Evolutionary conservation across 2,113 vertebrate species (phyloP).

Genomic region (Pseudorasbora parva): DNA sequence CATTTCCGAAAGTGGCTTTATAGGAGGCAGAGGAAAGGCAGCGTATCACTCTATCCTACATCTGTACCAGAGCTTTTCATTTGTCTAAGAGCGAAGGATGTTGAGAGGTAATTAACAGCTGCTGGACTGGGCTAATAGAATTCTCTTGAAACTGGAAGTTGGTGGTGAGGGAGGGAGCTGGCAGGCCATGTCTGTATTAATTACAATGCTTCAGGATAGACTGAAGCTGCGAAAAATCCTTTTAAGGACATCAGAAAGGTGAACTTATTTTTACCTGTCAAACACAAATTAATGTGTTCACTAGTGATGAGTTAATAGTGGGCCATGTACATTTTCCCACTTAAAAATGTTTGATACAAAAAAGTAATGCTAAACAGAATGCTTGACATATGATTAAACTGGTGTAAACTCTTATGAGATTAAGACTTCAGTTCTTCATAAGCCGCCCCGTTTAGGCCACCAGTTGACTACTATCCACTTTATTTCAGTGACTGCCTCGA

Average conservation of each 20-base stretch:
- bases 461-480: background rate
- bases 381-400: background rate
- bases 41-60: constrained; percentile 74
- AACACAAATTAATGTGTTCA: background rate
- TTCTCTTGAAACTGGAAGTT: constrained; percentile 72
- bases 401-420: no score
- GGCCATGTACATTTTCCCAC: background rate
- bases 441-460: background rate
- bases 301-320: background rate
- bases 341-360: background rate
- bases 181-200: constrained; percentile 43
- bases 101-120: constrained; percentile 79
- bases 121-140: constrained; percentile 78
- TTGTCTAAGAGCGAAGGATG: constrained; percentile 75
- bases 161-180: constrained; percentile 51
- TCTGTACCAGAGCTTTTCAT: constrained; percentile 73
- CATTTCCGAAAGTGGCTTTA: constrained; percentile 76
- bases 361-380: background rate
- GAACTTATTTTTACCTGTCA: constrained; percentile 34
- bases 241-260: constrained; percentile 22
- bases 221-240: background rate
- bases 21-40: constrained; percentile 71
- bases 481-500: background rate
- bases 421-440: background rate
- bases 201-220: constrained; percentile 13